phyloP scores from a whole-genome alignment of 1,140 invertebrate genomes.

The Scaptodrosophila lebanonensis region DNA sequence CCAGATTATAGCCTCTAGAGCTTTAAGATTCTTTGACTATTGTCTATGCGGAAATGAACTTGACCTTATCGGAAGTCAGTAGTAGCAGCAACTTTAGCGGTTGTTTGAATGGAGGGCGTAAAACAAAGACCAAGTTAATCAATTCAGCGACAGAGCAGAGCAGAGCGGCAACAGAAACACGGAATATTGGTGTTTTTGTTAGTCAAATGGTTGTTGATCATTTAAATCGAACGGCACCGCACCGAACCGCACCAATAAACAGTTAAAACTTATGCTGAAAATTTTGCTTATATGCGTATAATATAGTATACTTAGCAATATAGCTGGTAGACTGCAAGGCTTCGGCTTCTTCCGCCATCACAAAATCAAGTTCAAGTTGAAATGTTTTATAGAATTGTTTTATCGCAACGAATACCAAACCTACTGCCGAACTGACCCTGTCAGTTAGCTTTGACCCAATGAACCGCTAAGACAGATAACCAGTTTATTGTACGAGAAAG shows the following conservation, averaged over 20 bases:
- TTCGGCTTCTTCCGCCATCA: constrained; percentile 47
- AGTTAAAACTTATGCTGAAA: constrained; percentile 8
- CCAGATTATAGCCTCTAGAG: constrained; percentile 13
- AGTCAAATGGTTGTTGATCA: constrained; percentile 62
- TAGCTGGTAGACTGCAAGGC: constrained; percentile 13
- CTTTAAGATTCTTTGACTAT: constrained; percentile 18
- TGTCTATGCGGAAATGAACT: constrained; percentile 62
- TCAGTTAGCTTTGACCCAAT: constrained; percentile 49
- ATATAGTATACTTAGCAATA: too few relatives aligned
- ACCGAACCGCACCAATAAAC: constrained; percentile 37
- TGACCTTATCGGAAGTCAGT: constrained; percentile 60
- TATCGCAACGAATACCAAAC: not conserved
- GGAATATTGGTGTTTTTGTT: constrained; percentile 47
- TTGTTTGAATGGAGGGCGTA: constrained; percentile 29
- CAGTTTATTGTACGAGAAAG: constrained; percentile 33
- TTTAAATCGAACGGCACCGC: constrained; percentile 65
- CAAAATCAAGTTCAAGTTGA: constrained; percentile 62
- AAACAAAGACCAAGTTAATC: constrained; percentile 55
- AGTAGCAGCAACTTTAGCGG: constrained; percentile 24
- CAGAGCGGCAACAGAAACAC: constrained; percentile 16
- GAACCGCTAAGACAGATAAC: constrained; percentile 40
- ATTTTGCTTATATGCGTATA: too few relatives aligned
- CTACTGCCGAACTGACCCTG: constrained; percentile 7
- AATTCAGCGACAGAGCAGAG: constrained; percentile 39
- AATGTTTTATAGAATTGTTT: constrained; percentile 11